Evolutionary conservation across 2,797 vertebrate species (phyloP).

Genomic region (Sylvia borin): DNA sequence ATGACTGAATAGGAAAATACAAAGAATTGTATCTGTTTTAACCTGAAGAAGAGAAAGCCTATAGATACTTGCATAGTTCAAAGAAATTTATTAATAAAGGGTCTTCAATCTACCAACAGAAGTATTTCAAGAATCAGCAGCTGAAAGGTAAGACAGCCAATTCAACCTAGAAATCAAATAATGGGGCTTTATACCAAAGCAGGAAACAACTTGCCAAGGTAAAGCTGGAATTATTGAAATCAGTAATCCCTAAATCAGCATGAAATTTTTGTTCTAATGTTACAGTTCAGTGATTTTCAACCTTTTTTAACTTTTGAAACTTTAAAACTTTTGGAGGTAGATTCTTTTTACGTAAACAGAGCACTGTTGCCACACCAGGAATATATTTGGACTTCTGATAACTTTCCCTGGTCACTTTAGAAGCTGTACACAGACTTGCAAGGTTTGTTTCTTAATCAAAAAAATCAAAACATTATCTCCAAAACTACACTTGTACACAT

Average conservation of each 20-base stretch:
- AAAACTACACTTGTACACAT: background rate
- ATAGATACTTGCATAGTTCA: background rate
- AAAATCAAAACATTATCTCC: background rate
- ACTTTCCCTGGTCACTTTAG: background rate
- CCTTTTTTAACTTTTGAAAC: background rate
- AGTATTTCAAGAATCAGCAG: slow-evolving; percentile 15
- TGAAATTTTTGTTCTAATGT: background rate
- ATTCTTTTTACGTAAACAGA: background rate
- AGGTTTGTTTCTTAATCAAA: background rate
- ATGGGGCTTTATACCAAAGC: background rate
- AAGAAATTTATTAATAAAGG: slow-evolving; percentile 36
- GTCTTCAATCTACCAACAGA: background rate
- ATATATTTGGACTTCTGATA: background rate
- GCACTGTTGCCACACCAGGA: background rate
- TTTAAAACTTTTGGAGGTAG: background rate
- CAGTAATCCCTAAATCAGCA: background rate
- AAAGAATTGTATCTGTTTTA: slow-evolving; percentile 1
- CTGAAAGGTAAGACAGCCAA: background rate
- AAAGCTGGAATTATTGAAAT: slow-evolving; percentile 13
- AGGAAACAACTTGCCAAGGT: background rate
- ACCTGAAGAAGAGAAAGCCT: slow-evolving; percentile 26
- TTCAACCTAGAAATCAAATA: slow-evolving; percentile 9
- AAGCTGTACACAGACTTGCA: background rate
- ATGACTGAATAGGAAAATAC: slow-evolving; percentile 43
- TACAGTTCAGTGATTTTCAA: background rate